These are phyloP conservation scores for Catonia carolina DNA, from an alignment of 2,888 invertebrate species.

Conservation along the genomic window DNA sequence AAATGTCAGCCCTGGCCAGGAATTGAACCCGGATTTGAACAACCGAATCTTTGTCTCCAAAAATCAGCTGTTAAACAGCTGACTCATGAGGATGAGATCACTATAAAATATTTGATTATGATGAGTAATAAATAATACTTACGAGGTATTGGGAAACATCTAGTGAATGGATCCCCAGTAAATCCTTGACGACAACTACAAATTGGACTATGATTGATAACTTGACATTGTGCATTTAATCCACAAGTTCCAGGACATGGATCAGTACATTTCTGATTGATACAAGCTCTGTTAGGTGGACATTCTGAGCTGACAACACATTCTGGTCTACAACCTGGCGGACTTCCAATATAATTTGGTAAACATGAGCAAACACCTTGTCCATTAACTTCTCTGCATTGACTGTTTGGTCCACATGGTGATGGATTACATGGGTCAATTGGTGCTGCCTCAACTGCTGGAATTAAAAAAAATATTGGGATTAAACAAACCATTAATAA, in stretches of 20 bases:
- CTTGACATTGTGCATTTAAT: slow-evolving; percentile 70
- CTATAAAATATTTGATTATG: background rate
- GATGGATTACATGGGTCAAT: slow-evolving; percentile 52
- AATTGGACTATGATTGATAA: slow-evolving; percentile 66
- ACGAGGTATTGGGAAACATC: slow-evolving; percentile 36
- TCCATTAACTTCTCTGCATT: slow-evolving; percentile 52
- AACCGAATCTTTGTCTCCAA: too few species aligned
- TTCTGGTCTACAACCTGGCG: slow-evolving; percentile 73
- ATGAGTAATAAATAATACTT: slow-evolving; percentile 27
- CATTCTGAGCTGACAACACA: slow-evolving; percentile 69
- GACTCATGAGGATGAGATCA: too few species aligned
- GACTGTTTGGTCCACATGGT: slow-evolving; percentile 51
- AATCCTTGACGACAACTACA: slow-evolving; percentile 42
- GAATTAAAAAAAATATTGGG: background rate
- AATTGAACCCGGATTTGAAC: too few species aligned
- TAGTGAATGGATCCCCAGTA: slow-evolving; percentile 42
- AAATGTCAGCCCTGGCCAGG: too few species aligned
- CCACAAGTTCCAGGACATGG: slow-evolving; percentile 73
- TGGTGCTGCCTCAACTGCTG: slow-evolving; percentile 28
- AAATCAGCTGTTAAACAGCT: too few species aligned
- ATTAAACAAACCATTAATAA: background rate
- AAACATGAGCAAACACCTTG: slow-evolving; percentile 68
- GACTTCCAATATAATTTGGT: slow-evolving; percentile 67
- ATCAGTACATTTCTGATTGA: slow-evolving; percentile 62
- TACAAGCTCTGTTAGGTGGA: slow-evolving; percentile 56